Evolutionary conservation across 2,888 invertebrate species (phyloP).

Genomic region (Pimpla rufipes): DNA sequence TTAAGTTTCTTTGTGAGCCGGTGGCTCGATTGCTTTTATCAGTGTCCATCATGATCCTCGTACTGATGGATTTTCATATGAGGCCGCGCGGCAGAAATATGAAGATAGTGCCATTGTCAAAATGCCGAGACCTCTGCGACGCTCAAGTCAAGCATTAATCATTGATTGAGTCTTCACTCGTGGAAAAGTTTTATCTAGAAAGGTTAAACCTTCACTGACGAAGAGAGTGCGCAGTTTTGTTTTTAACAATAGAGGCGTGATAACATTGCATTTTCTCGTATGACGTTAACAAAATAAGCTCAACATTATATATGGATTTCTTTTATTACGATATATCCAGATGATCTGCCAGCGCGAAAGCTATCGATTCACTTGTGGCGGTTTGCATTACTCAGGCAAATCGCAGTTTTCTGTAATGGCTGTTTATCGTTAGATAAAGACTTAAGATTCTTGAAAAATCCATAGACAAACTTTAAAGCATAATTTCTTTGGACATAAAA

Average conservation of each 20-base stretch:
- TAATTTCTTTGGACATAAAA: background rate
- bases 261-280: background rate
- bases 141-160: background rate
- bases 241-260: background rate
- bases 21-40: slow-evolving; percentile 2
- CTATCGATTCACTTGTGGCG: too few relatives aligned
- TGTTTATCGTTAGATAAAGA: background rate
- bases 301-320: background rate
- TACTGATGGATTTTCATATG: background rate
- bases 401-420: too few relatives aligned
- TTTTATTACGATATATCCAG: background rate
- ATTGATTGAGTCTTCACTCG: background rate
- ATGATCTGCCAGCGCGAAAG: too few relatives aligned
- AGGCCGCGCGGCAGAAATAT: background rate
- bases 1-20: background rate
- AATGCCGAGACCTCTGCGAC: background rate
- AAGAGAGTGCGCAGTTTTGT: too few relatives aligned
- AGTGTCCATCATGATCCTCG: background rate
- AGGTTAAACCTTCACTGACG: too few relatives aligned
- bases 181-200: background rate
- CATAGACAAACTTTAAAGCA: background rate
- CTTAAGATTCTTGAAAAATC: background rate
- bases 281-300: background rate
- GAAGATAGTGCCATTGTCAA: slow-evolving; percentile 22
- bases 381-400: too few relatives aligned